Percentiles rank a stretch among this genome's conserved stretches.
Conservation (phyloP, 2,113 vertebrate species). For the Lasiurus borealis region DNA sequence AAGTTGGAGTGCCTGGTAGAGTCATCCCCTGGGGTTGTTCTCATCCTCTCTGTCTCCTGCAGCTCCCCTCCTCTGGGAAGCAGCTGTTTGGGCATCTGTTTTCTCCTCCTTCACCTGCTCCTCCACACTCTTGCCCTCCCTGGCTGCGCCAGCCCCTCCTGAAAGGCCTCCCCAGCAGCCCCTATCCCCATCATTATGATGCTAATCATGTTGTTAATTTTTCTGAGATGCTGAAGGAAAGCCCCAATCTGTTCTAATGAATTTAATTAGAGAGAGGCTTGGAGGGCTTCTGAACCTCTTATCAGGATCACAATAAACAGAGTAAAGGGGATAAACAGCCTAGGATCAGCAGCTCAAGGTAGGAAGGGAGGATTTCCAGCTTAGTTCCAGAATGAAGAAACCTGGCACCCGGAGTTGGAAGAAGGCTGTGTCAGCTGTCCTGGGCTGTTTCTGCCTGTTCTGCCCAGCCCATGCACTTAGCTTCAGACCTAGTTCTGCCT, state of each 20-base stretch:
- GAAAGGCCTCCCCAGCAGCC: slow-evolving; percentile 65
- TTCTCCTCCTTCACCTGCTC: slow-evolving; percentile 73
- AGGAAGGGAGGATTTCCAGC: slow-evolving; percentile 23
- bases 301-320: slow-evolving; percentile 84
- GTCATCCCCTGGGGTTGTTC: neutral
- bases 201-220: slow-evolving; percentile 77
- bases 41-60: neutral
- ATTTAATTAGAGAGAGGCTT: slow-evolving; percentile 88
- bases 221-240: slow-evolving; percentile 83
- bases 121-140: neutral
- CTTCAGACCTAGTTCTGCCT: neutral
- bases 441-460: neutral
- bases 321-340: slow-evolving; percentile 84
- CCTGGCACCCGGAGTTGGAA: neutral
- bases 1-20: neutral
- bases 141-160: neutral
- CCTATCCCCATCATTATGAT: slow-evolving; percentile 76
- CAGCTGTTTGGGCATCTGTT: slow-evolving; percentile 78
- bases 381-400: neutral
- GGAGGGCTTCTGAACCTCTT: slow-evolving; percentile 82
- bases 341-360: neutral
- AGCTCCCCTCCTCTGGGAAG: slow-evolving; percentile 11
- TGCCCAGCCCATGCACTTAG: neutral
- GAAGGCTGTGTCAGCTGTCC: neutral
- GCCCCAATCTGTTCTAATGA: slow-evolving; percentile 84